Percentiles rank a stretch among this genome's conserved stretches.
Conservation (phyloP, 2,888 invertebrate genomes). For the Acanthosepion pharaonis region DNA sequence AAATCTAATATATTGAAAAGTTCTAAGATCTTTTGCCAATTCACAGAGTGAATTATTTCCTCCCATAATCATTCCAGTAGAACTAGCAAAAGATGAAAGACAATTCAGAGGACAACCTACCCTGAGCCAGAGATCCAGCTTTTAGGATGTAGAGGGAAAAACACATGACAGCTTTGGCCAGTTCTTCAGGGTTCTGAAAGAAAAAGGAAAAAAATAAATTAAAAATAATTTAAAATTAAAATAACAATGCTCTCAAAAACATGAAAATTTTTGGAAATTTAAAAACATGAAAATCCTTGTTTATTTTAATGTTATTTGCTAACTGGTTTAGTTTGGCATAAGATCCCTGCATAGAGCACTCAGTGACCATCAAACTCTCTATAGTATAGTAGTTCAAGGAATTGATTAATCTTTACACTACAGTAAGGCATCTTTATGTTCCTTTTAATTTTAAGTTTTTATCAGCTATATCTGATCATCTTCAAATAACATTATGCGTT, state of each 20-base stretch:
- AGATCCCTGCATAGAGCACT: not conserved
- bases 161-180: constrained; percentile 33
- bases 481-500: no score
- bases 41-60: no score
- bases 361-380: not conserved
- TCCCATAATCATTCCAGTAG: not conserved
- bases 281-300: no score
- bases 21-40: no score
- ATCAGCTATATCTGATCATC: no score
- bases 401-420: no score
- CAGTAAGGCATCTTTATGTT: no score
- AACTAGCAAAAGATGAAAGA: not conserved
- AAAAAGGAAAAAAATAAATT: not conserved
- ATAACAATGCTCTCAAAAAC: not conserved
- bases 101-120: not conserved
- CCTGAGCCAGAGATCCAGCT: constrained; percentile 33
- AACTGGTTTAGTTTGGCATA: not conserved
- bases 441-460: no score
- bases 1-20: no score
- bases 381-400: no score
- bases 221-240: not conserved
- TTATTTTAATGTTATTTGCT: not conserved
- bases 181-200: constrained; percentile 10
- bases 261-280: not conserved
- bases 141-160: constrained; percentile 21